A percentile compares a stretch with the other conserved stretches of the same genome.
Evolutionary conservation across 2,113 vertebrate genomes (phyloP).

Genomic region (Sakesphorus luctuosus): DNA sequence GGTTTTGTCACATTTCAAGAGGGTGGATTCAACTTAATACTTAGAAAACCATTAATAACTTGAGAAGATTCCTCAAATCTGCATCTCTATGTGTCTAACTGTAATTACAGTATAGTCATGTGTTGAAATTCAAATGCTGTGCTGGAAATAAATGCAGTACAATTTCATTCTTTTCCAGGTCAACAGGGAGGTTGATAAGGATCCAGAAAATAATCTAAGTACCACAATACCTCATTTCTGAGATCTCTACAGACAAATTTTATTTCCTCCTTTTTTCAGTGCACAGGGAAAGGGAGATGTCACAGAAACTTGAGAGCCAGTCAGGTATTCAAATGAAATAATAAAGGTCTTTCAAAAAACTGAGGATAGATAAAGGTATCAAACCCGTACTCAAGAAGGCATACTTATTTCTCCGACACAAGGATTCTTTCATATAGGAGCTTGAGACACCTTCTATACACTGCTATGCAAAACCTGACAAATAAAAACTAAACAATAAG

Average conservation of each 20-base stretch:
- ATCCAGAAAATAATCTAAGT: not conserved
- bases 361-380: not conserved
- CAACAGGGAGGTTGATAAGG: not conserved
- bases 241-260: not conserved
- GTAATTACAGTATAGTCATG: not conserved
- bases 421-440: not conserved
- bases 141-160: not conserved
- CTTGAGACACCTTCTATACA: not conserved
- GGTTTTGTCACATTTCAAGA: not conserved
- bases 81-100: not conserved
- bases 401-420: not conserved
- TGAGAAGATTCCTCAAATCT: not conserved
- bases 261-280: not conserved
- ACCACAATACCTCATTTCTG: not conserved
- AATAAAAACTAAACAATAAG: slow-evolving; percentile 25
- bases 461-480: not conserved
- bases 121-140: not conserved
- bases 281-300: not conserved
- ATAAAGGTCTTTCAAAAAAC: slow-evolving; percentile 23
- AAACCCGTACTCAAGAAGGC: not conserved
- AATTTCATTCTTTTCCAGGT: not conserved
- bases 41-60: not conserved
- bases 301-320: not conserved
- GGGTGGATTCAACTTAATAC: not conserved
- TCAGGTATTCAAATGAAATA: not conserved